A percentile compares a stretch with the other conserved stretches of the same genome.
phyloP scores from a whole-genome alignment of 2,797 vertebrate species.

The Carcharodon carcharias region DNA sequence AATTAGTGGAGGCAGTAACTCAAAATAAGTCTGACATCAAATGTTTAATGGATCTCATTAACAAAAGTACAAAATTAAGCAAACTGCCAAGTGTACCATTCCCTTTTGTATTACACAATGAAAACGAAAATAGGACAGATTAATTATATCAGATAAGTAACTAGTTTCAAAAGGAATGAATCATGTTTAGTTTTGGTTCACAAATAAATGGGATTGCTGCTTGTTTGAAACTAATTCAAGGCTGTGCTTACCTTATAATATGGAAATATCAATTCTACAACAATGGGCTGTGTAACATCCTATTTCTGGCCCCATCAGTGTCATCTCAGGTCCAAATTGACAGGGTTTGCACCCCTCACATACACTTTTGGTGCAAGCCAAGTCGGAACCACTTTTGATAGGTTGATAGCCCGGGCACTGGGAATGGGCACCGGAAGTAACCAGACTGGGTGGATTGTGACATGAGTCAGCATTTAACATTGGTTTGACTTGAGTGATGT shows the following conservation, averaged over 20 bases:
- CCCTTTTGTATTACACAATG: background rate
- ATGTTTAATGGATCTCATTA: constrained; percentile 28
- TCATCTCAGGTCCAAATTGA: background rate
- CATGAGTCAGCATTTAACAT: background rate
- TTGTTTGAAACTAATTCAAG: background rate
- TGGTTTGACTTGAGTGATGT: background rate
- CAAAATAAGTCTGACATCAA: constrained; percentile 13
- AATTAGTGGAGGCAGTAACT: background rate
- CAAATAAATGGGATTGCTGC: background rate
- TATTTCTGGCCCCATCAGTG: background rate
- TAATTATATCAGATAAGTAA: background rate
- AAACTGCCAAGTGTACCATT: background rate
- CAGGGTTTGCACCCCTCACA: no score
- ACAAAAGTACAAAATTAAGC: background rate
- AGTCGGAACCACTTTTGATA: no score
- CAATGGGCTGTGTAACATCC: background rate
- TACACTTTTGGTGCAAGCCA: background rate
- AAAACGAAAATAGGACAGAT: background rate
- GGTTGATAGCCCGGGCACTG: background rate
- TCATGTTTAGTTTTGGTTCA: background rate
- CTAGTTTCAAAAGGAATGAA: background rate
- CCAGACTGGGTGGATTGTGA: background rate
- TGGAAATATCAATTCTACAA: background rate
- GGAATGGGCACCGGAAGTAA: no score
- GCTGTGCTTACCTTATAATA: background rate